Evolutionary conservation across 2,113 vertebrate genomes (phyloP).

Genomic region (Dasypus novemcinctus): DNA sequence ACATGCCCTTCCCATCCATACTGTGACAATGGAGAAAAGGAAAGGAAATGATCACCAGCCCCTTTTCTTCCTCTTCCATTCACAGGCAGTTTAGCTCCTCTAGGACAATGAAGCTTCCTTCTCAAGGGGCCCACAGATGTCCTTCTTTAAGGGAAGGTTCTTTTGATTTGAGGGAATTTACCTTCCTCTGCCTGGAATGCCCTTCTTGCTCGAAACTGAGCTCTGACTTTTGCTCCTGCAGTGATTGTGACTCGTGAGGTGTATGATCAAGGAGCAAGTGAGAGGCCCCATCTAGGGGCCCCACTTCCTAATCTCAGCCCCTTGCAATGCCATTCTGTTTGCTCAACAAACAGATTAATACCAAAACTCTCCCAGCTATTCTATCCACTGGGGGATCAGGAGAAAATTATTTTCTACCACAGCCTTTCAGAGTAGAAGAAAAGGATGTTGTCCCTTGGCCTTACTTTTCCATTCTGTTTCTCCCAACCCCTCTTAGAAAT

Average conservation of each 20-base stretch:
- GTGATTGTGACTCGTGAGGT: not conserved
- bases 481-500: constrained; percentile 23
- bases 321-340: constrained; percentile 13
- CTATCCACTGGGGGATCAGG: not conserved
- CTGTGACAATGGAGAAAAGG: not conserved
- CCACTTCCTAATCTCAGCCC: not conserved
- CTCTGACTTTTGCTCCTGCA: not conserved
- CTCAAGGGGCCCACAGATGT: not conserved
- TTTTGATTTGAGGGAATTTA: constrained; percentile 7
- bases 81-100: not conserved
- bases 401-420: not conserved
- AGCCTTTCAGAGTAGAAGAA: not conserved
- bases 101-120: not conserved
- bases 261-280: not conserved
- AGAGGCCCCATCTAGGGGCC: not conserved
- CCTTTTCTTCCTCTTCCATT: not conserved
- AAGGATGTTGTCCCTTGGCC: not conserved
- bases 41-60: not conserved
- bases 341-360: not conserved
- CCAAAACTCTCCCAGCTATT: not conserved
- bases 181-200: constrained; percentile 25
- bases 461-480: constrained; percentile 29
- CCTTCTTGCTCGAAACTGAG: not conserved
- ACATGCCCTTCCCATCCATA: not conserved
- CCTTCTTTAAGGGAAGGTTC: constrained; percentile 9